These are phyloP conservation scores for Colossoma macropomum DNA, from an alignment of 2,113 vertebrate genomes.

Conservation along the genomic window DNA sequence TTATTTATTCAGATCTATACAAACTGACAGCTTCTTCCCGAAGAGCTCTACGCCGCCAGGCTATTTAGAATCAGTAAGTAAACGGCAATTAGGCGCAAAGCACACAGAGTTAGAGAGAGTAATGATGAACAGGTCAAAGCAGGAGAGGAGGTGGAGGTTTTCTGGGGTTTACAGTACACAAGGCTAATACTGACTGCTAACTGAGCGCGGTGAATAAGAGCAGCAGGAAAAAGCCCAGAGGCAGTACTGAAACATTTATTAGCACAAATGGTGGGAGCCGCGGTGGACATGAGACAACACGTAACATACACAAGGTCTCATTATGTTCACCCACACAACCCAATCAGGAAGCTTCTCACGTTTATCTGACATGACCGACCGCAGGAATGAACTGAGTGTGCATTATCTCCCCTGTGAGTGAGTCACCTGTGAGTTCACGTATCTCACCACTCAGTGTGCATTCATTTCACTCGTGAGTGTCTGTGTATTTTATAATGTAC, in stretches of 20 bases:
- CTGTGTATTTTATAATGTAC: too few species aligned
- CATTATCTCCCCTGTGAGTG: too few species aligned
- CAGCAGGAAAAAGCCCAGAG: slow-evolving; percentile 63
- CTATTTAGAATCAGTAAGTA: background rate
- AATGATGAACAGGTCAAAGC: background rate
- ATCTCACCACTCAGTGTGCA: too few species aligned
- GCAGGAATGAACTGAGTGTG: background rate
- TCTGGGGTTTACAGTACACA: background rate
- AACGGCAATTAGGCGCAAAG: background rate
- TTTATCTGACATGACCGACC: background rate
- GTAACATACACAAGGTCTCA: background rate
- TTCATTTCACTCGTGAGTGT: too few species aligned
- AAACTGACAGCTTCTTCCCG: too few species aligned
- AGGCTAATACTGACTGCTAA: slow-evolving; percentile 52
- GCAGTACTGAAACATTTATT: slow-evolving; percentile 77
- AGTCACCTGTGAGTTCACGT: too few species aligned
- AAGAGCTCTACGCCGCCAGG: too few species aligned
- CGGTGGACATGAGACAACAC: background rate
- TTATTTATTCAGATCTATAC: too few species aligned
- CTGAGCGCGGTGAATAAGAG: slow-evolving; percentile 62
- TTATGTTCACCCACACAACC: background rate
- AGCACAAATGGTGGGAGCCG: slow-evolving; percentile 67
- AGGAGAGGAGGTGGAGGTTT: background rate
- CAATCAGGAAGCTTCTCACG: background rate
- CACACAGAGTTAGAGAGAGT: background rate